Evolutionary conservation across 2,888 invertebrate species (phyloP).

Genomic region (Drosophila gaucha): DNA sequence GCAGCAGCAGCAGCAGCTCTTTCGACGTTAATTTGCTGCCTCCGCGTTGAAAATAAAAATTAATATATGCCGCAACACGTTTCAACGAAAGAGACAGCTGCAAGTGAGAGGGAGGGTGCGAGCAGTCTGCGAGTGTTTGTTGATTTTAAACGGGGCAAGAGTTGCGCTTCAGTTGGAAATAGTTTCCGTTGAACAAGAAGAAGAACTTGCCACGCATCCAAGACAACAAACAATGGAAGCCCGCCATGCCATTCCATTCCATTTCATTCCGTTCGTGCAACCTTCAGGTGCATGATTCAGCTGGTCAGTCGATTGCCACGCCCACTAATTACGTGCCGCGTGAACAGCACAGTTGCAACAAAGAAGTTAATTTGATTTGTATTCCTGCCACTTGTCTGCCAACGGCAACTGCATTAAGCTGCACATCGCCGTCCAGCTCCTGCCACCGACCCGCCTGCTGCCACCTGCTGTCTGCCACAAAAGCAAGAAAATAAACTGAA

Average conservation of each 20-base stretch:
- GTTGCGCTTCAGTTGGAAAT: slow-evolving; percentile 55
- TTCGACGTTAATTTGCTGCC: slow-evolving; percentile 68
- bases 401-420: slow-evolving; percentile 23
- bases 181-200: slow-evolving; percentile 59
- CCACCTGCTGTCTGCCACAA: no score
- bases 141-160: slow-evolving; percentile 43
- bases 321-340: slow-evolving; percentile 38
- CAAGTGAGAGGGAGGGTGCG: not conserved
- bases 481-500: no score
- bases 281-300: slow-evolving; percentile 28
- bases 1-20: slow-evolving; percentile 30
- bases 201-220: slow-evolving; percentile 36
- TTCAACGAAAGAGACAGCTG: slow-evolving; percentile 39
- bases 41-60: slow-evolving; percentile 68
- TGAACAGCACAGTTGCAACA: slow-evolving; percentile 14
- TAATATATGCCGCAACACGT: slow-evolving; percentile 81
- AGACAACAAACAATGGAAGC: slow-evolving; percentile 32
- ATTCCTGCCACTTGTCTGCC: slow-evolving; percentile 67
- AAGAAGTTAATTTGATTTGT: slow-evolving; percentile 70
- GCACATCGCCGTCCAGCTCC: slow-evolving; percentile 7
- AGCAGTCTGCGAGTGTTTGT: slow-evolving; percentile 43
- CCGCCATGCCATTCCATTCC: not conserved
- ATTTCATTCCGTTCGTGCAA: not conserved
- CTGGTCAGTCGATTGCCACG: slow-evolving; percentile 32
- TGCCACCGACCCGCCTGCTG: no score